Percentiles rank a stretch among this genome's conserved stretches.
Evolutionary conservation across 2,797 vertebrate species (phyloP).

Genomic region (Arnoldichthys spilopterus): DNA sequence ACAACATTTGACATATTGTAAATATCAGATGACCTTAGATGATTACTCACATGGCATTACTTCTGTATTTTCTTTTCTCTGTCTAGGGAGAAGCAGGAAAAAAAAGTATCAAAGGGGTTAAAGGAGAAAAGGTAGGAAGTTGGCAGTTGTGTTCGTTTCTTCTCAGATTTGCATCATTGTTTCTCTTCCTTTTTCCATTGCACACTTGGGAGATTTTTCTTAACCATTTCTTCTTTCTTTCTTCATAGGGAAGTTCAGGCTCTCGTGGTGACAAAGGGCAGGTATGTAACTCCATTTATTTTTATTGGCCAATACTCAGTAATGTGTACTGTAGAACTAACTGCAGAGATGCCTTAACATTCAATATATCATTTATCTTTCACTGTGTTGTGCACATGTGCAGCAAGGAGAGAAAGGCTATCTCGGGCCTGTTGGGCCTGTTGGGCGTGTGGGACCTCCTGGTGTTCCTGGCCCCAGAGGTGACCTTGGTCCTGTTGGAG

Average conservation of each 20-base stretch:
- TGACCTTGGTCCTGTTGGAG: slow-evolving; percentile 69
- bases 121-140: slow-evolving; percentile 73
- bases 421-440: slow-evolving; percentile 63
- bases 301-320: not conserved
- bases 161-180: slow-evolving; percentile 8
- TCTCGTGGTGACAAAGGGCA: slow-evolving; percentile 79
- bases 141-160: slow-evolving; percentile 9
- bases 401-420: slow-evolving; percentile 76
- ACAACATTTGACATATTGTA: not conserved
- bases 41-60: not conserved
- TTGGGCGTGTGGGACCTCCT: slow-evolving; percentile 73
- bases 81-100: slow-evolving; percentile 71
- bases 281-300: slow-evolving; percentile 63
- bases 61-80: slow-evolving; percentile 27
- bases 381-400: slow-evolving; percentile 19
- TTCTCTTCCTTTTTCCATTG: slow-evolving; percentile 50
- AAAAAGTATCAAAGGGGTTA: slow-evolving; percentile 69
- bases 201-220: not conserved
- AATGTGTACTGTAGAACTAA: not conserved
- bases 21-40: not conserved
- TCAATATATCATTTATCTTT: not conserved
- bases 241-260: slow-evolving; percentile 69
- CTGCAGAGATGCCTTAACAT: not conserved
- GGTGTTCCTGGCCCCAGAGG: slow-evolving; percentile 81
- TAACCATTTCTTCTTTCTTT: slow-evolving; percentile 61